Base-by-base conservation (phyloP, 1,140 invertebrate genomes). In the Hesperophylax magnus region DNA sequence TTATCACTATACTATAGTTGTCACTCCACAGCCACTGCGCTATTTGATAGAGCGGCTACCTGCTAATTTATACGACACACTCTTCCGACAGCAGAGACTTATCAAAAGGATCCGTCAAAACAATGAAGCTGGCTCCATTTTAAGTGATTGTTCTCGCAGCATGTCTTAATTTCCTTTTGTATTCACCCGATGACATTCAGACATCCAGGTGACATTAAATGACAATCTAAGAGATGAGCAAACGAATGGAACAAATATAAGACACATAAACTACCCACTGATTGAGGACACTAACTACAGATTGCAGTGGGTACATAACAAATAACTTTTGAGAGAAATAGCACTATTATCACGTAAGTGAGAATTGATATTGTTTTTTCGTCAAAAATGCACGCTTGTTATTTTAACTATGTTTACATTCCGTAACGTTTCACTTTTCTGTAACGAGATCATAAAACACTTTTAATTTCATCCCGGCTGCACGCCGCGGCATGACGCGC, bases 21-120 rank as follows among this genome's bases (percentile, higher is more conserved):
- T 67, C 63, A 71, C 67, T 52, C 31, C 65, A 69, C 65, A 6
- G 22, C 9, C 65, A 69, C 65, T 39, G n/a, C 65, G n/a, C 65
- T 39, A 47, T 22, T 65, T 9, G 54, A 3, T 56, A n/a, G 5
- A 63, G 22, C 8, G 39, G 9, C 39, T 47, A 47, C 39, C 39
- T n/a, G 63, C 63, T 34, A n/a, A 67, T 67, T 34, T 8, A 71
- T 18, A 71, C 39, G 39, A 31, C 17, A 34, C 22, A 65, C 63
- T 65, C 39, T 34, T 34, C 27, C 14, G 27, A 65, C 3, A 17
- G 17, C 63, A 27, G 20, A 61, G 18, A 22, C 24, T 24, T 61
- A 15, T 15, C 15, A 15, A 24, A 31, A 20, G n/a, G 67, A 47
- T 71, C 2, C 67, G 5, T 52, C 22, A 71, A 9, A 18, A 71